Conservation (phyloP, 2,113 vertebrate species). For the Elachura formosa region DNA sequence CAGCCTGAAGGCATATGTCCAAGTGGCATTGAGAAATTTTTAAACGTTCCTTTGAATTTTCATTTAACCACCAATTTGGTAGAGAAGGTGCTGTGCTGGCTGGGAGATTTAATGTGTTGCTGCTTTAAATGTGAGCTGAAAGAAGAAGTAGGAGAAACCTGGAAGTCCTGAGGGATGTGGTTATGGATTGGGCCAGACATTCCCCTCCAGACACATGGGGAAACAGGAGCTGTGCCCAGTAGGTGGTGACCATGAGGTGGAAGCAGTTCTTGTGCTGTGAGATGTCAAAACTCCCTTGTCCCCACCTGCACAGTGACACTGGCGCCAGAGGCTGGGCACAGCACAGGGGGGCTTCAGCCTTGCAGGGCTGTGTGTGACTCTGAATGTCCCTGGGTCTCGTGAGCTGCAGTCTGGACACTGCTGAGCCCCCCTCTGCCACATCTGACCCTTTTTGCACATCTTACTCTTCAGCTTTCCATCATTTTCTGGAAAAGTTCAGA, state of each 20-base stretch:
- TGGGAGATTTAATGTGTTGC: background rate
- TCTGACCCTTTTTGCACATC: background rate
- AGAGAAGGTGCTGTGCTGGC: background rate
- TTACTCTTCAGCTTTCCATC: background rate
- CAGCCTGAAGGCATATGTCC: conserved; percentile 32
- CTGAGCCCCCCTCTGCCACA: background rate
- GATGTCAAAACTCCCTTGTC: background rate
- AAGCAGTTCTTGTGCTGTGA: background rate
- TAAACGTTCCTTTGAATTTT: conserved; percentile 30
- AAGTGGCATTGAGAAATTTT: conserved; percentile 42
- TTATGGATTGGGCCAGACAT: background rate
- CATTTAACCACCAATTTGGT: background rate
- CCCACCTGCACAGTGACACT: fast-evolving
- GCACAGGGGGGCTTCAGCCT: fast-evolving
- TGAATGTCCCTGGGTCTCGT: fast-evolving
- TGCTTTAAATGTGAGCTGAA: background rate
- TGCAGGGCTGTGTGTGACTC: background rate
- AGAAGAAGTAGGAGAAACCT: background rate
- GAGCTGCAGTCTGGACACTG: background rate
- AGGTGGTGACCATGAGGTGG: background rate
- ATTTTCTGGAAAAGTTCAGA: background rate
- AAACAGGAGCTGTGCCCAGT: background rate
- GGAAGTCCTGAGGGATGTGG: fast-evolving
- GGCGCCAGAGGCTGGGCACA: background rate
- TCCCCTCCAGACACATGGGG: background rate